These are phyloP conservation scores for Leptopilina myrica DNA, from an alignment of 2,888 invertebrate genomes.

Conservation along the genomic window DNA sequence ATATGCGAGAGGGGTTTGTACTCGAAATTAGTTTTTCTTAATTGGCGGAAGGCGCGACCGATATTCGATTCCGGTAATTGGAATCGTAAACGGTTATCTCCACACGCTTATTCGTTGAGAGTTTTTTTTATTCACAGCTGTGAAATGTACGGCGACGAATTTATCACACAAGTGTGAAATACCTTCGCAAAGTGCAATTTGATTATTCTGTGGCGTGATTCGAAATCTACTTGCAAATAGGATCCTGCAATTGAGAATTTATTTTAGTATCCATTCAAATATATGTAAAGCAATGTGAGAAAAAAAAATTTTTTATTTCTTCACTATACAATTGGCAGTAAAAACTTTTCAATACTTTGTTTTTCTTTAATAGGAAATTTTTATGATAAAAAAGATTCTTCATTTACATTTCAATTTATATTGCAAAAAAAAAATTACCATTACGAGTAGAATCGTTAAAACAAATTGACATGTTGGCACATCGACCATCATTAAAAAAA, in stretches of 20 bases:
- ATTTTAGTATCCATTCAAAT: not conserved
- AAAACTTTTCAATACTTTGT: too few relatives aligned
- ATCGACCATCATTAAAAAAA: too few relatives aligned
- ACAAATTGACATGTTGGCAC: too few relatives aligned
- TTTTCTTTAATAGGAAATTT: too few relatives aligned
- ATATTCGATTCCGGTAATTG: conserved; percentile 56
- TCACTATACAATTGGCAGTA: not conserved
- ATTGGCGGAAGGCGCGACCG: conserved; percentile 64
- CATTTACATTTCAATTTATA: too few relatives aligned
- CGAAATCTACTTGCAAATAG: conserved; percentile 13
- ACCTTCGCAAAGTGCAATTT: conserved; percentile 11
- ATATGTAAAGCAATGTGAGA: not conserved
- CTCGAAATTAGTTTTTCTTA: conserved; percentile 74
- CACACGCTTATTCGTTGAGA: conserved; percentile 43
- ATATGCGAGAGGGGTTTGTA: conserved; percentile 43
- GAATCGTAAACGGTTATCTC: conserved; percentile 56
- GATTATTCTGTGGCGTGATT: conserved; percentile 6
- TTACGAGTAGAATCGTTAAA: too few relatives aligned
- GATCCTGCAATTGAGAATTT: not conserved
- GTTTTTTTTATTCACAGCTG: conserved; percentile 22
- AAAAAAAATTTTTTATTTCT: not conserved
- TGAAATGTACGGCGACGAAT: conserved; percentile 20
- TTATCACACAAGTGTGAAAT: conserved; percentile 6
- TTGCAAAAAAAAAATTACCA: too few relatives aligned
- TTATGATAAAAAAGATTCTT: too few relatives aligned